A percentile compares a stretch with the other conserved stretches of the same genome.
Evolutionary conservation across 2,797 vertebrate species (phyloP).

Genomic region (Gymnothorax javanicus): DNA sequence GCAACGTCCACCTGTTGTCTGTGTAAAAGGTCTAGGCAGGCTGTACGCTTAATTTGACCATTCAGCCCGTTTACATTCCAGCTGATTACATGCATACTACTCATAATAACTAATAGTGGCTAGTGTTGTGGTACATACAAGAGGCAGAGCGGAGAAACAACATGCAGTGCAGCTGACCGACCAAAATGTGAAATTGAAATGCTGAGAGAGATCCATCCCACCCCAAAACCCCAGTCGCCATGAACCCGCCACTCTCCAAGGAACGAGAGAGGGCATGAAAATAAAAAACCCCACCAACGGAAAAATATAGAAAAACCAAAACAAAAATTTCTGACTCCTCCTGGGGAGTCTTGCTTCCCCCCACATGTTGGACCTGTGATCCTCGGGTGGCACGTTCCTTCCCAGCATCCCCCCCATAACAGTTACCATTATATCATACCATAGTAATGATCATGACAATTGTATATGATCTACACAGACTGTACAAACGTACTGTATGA

Average conservation of each 20-base stretch:
- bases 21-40: too few species aligned
- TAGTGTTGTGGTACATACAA: too few species aligned
- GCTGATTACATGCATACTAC: too few species aligned
- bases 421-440: neutral
- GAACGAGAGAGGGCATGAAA: neutral
- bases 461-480: neutral
- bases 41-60: too few species aligned
- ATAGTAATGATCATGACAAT: too few species aligned
- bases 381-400: neutral
- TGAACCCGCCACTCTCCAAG: neutral
- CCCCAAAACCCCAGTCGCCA: neutral
- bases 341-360: neutral
- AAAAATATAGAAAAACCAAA: neutral
- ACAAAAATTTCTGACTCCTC: neutral
- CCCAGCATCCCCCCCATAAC: neutral
- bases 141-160: too few species aligned
- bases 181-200: too few species aligned
- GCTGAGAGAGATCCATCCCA: too few species aligned
- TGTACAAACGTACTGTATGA: neutral
- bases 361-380: neutral
- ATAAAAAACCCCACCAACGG: neutral
- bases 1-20: too few species aligned
- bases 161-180: too few species aligned
- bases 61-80: too few species aligned
- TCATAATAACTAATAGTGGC: too few species aligned